Conservation (phyloP, 2,888 invertebrate genomes). For the Lydus trimaculatus region DNA sequence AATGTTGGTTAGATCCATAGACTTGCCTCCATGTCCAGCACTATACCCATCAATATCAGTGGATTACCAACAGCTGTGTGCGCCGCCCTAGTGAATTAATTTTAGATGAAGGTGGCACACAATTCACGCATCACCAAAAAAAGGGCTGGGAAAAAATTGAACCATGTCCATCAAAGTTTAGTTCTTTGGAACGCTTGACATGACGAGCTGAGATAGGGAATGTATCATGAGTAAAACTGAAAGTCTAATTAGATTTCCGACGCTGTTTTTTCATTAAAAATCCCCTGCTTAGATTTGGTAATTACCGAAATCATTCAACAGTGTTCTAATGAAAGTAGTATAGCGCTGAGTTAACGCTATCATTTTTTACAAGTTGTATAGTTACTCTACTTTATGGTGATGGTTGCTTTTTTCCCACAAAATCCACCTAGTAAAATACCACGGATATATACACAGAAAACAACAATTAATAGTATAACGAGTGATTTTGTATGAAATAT, state of each 20-base stretch:
- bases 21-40: slow-evolving; percentile 8
- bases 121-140: neutral
- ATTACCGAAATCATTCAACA: slow-evolving; percentile 27
- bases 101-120: slow-evolving; percentile 17
- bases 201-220: no score
- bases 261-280: neutral
- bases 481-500: slow-evolving; percentile 37
- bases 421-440: slow-evolving; percentile 20
- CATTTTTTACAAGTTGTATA: slow-evolving; percentile 27
- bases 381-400: neutral
- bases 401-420: neutral
- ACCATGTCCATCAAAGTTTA: neutral
- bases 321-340: slow-evolving; percentile 15
- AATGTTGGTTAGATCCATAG: slow-evolving; percentile 9
- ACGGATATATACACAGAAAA: slow-evolving; percentile 37
- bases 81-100: slow-evolving; percentile 29
- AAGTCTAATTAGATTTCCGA: neutral
- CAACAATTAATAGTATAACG: slow-evolving; percentile 39
- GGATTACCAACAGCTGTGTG: slow-evolving; percentile 29
- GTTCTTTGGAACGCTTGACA: neutral
- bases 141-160: neutral
- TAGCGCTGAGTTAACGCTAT: slow-evolving; percentile 10
- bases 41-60: slow-evolving; percentile 26
- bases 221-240: no score
- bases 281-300: slow-evolving; percentile 19